Conservation (phyloP, 2,888 invertebrate genomes). For the Chromoteleia sp. region DNA sequence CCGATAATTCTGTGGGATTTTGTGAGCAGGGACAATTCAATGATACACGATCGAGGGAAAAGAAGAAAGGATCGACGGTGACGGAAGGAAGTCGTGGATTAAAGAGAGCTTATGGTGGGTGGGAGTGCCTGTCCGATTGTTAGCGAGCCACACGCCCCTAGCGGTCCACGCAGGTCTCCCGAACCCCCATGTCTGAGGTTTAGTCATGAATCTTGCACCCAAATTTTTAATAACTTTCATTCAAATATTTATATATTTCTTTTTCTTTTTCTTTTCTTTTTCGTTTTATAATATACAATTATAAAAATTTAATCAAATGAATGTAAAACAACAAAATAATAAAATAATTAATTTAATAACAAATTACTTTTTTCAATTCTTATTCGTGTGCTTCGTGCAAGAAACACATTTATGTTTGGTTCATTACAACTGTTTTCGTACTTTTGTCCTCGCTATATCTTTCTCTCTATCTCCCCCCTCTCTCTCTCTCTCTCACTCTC, state of each 20-base stretch:
- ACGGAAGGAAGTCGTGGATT: conserved; percentile 59
- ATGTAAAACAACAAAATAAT: not conserved
- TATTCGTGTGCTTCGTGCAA: not conserved
- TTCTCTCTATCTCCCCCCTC: not conserved
- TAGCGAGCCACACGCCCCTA: conserved; percentile 85
- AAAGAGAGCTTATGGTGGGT: conserved; percentile 73
- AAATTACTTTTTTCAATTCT: not conserved
- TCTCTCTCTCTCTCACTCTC: not conserved
- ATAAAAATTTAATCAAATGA: not conserved
- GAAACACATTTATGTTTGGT: not conserved
- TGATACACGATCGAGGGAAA: conserved; percentile 64
- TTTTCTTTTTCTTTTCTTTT: too few species aligned
- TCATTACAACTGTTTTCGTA: conserved; percentile 9
- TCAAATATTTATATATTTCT: not conserved
- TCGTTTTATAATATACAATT: not conserved
- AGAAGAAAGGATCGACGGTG: conserved; percentile 28
- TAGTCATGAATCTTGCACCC: conserved; percentile 78
- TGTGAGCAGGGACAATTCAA: conserved; percentile 73
- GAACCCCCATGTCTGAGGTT: conserved; percentile 83
- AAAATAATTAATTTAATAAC: too few species aligned
- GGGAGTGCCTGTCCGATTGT: conserved; percentile 85
- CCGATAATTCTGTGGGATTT: conserved; percentile 80
- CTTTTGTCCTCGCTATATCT: too few species aligned
- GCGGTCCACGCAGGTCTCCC: conserved; percentile 84
- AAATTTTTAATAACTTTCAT: conserved; percentile 13